Base-by-base conservation (phyloP, 2,888 invertebrate species). In the Lasius platythorax region DNA sequence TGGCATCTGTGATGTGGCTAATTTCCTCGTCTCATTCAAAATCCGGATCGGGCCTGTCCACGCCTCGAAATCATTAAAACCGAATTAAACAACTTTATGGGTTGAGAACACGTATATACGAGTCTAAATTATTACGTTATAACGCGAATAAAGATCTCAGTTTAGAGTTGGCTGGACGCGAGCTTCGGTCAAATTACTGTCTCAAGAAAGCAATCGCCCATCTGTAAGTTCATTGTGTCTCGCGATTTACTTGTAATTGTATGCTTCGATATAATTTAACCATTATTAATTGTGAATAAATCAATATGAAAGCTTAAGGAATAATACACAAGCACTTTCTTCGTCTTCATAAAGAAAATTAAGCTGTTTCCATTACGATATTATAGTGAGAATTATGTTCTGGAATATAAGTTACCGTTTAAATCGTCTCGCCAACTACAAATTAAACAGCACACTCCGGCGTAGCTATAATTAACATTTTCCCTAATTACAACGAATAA, bases 41-140 rank as follows among this genome's bases (percentile, higher is more conserved):
- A 87, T 88, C 67, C 84, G 83, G 82, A 87, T 86, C 84, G 68
- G 78, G 58, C 76, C 85, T 89, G 87, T 89, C 88, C 91, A 89
- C 88, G 90, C 85, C 90, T 90, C 85, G 88, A 86, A 91, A 92
- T 91, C 91, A 89, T 92, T 93, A 92, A 92, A 91, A 91, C 81
- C 89, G 85, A 91, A 91, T 91, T 92, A 91, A 93, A 88, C 89
- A 88, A 88, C 87, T 92, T 92, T 92, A 93, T 88, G 90, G 91
- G 87, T 91, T 85, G 85, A 66, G 58, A 84, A 87, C 23, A 6
- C 18, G 18, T 87, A 82, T 89, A 91, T 90, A 87, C 75, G 64
- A 50, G 84, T 64, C 84, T 91, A 91, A 93, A 91, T 92, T 92
- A 92, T 92, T 92, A 90, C 91, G 90, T 92, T 92, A 90, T 89